Conservation (phyloP, 2,888 invertebrate species). For the Trichacis sp. region DNA sequence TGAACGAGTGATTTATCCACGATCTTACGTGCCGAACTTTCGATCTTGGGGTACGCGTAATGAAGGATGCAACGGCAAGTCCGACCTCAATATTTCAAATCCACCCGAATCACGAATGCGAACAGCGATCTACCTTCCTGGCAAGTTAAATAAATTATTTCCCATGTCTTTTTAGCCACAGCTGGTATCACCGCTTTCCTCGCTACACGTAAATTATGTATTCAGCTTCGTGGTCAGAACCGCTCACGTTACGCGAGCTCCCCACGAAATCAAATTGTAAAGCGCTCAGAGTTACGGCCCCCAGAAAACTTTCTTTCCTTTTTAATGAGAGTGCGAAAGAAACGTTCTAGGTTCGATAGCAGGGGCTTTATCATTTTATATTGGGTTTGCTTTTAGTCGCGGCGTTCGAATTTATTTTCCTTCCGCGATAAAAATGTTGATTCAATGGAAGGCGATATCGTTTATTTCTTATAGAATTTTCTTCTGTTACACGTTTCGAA, state of each 20-base stretch:
- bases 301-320: slow-evolving; percentile 14
- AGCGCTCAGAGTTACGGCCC: slow-evolving; percentile 6
- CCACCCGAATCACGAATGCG: slow-evolving; percentile 33
- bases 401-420: too few species aligned
- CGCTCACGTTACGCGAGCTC: slow-evolving; percentile 21
- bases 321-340: slow-evolving; percentile 19
- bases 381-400: too few species aligned
- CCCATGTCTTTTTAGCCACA: slow-evolving; percentile 14
- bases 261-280: slow-evolving; percentile 26
- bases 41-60: slow-evolving; percentile 18
- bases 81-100: slow-evolving; percentile 34
- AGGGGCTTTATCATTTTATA: too few species aligned
- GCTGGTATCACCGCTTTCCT: background rate
- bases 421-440: too few species aligned
- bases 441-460: too few species aligned
- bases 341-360: too few species aligned
- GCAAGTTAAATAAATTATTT: slow-evolving; percentile 30
- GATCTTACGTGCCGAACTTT: background rate
- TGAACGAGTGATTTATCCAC: background rate
- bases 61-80: slow-evolving; percentile 26
- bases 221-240: slow-evolving; percentile 23
- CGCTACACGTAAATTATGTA: slow-evolving; percentile 20
- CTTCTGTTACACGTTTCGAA: too few species aligned
- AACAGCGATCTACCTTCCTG: slow-evolving; percentile 22
- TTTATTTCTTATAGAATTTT: too few species aligned